A percentile compares a stretch with the other conserved stretches of the same genome.
These are phyloP conservation scores for Oreocharis arfaki DNA, from an alignment of 2,113 vertebrate genomes.

Conservation along the genomic window DNA sequence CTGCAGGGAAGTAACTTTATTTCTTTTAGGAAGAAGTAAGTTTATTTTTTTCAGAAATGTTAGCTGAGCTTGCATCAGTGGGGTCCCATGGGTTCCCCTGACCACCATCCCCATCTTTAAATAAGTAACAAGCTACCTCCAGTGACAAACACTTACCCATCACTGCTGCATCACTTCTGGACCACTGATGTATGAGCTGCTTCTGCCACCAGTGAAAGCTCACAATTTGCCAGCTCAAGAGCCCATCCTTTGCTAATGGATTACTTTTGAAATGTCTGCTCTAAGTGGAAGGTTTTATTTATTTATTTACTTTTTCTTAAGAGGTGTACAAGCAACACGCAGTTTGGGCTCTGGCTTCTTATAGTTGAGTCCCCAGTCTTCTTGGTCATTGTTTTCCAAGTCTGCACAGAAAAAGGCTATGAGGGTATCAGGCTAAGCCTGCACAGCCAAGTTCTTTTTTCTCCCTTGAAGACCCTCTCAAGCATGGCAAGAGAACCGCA, in stretches of 20 bases:
- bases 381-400: not conserved
- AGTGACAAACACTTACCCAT: not conserved
- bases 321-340: not conserved
- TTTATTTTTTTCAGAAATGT: not conserved
- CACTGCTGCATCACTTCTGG: not conserved
- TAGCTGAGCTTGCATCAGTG: not conserved
- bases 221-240: not conserved
- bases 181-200: not conserved
- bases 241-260: not conserved
- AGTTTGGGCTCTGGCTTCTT: not conserved
- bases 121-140: not conserved
- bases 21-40: not conserved
- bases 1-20: not conserved
- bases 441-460: not conserved
- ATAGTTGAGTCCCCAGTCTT: accelerated
- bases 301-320: not conserved
- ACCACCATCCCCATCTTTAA: not conserved
- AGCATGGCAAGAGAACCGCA: accelerated
- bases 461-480: not conserved
- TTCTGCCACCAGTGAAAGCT: not conserved
- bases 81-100: not conserved
- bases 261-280: not conserved
- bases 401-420: not conserved
- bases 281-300: not conserved
- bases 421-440: not conserved